Percentiles rank a stretch among this genome's conserved stretches.
These are phyloP conservation scores for Oophaga sylvatica DNA, from an alignment of 2,797 vertebrate genomes.

Conservation along the genomic window DNA sequence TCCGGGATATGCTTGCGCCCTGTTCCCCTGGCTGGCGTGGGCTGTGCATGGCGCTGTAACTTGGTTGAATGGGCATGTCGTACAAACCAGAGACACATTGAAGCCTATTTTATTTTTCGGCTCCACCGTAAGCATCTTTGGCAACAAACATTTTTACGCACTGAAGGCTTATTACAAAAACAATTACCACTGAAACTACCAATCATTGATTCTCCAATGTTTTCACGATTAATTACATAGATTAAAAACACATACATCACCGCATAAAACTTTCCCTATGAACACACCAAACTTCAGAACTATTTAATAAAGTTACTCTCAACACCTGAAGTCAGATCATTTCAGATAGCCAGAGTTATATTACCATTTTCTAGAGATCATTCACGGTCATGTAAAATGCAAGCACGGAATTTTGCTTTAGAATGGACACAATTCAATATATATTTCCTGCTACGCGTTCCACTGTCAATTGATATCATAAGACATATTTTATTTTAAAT, in stretches of 20 bases:
- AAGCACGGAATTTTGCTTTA: conserved; percentile 74
- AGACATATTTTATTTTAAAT: conserved; percentile 95
- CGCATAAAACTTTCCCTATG: neutral
- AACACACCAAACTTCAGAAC: neutral
- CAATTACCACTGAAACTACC: neutral
- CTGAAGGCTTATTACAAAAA: neutral
- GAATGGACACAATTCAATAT: conserved; percentile 73
- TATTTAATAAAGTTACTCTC: neutral
- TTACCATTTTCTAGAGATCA: conserved; percentile 67
- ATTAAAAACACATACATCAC: neutral
- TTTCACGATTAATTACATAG: neutral
- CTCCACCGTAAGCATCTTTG: too few species aligned
- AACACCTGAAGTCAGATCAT: neutral
- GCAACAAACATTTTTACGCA: neutral
- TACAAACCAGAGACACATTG: too few species aligned
- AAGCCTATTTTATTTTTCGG: too few species aligned
- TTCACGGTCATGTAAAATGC: conserved; percentile 67
- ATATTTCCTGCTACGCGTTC: conserved; percentile 72
- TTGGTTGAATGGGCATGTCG: too few species aligned
- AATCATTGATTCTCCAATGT: neutral
- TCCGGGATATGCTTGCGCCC: too few species aligned
- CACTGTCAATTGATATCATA: conserved; percentile 78
- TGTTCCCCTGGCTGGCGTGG: too few species aligned
- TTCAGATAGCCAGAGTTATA: conserved; percentile 57
- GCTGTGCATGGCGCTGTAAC: too few species aligned